These are phyloP conservation scores for Sula dactylatra DNA, from an alignment of 2,113 vertebrate genomes.

Conservation along the genomic window DNA sequence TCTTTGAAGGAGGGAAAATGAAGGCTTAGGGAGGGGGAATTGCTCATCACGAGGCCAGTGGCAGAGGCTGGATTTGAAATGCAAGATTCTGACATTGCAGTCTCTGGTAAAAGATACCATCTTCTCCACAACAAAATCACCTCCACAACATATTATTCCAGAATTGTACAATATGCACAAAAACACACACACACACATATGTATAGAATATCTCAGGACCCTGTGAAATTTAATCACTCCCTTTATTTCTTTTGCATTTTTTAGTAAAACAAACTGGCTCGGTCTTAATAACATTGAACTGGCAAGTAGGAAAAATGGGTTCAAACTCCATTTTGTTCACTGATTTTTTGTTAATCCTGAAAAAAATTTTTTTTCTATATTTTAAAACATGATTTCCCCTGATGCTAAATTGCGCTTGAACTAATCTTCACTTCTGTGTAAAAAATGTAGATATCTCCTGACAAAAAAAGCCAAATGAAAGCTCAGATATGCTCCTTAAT, in stretches of 20 bases:
- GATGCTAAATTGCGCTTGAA: neutral
- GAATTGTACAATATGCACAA: neutral
- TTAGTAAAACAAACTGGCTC: neutral
- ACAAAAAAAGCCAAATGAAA: neutral
- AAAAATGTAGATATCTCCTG: neutral
- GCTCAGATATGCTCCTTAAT: neutral
- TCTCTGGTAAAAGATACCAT: neutral
- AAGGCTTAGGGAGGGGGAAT: neutral
- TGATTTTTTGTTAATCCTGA: neutral
- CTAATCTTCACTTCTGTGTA: neutral
- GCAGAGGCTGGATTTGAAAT: neutral
- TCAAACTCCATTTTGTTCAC: neutral
- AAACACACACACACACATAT: neutral
- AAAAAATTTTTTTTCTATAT: neutral
- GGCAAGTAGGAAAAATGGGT: neutral
- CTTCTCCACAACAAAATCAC: neutral
- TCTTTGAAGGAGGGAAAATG: neutral
- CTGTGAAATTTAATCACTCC: neutral
- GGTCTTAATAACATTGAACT: neutral
- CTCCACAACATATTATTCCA: neutral
- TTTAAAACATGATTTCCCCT: neutral
- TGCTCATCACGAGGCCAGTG: neutral
- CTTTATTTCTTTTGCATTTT: neutral
- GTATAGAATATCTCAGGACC: neutral
- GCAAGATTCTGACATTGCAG: fast-evolving